phyloP scores from a whole-genome alignment of 1,140 invertebrate species.

The Trachymyrmex cornetzi region DNA sequence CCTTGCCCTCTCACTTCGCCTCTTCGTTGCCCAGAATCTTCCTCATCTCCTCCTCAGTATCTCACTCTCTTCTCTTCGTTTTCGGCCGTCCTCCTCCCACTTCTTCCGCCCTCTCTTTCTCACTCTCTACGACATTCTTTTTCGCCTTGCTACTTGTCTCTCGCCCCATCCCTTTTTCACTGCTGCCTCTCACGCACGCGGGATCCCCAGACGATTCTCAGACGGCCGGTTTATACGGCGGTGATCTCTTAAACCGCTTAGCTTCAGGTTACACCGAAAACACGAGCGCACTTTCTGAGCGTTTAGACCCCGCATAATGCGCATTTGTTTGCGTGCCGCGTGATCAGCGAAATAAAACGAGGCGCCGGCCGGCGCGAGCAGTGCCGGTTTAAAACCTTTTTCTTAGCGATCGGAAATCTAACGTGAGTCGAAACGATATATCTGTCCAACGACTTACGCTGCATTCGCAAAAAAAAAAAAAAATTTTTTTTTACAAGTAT shows the following conservation, averaged over 20 bases:
- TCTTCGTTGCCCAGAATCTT: constrained; percentile 62
- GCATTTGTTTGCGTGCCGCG: constrained; percentile 84
- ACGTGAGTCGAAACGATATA: constrained; percentile 5
- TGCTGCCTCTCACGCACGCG: constrained; percentile 78
- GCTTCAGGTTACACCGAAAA: constrained; percentile 87
- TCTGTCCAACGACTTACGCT: background rate
- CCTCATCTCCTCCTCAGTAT: constrained; percentile 50
- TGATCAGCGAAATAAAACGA: constrained; percentile 69
- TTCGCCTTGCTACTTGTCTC: constrained; percentile 67
- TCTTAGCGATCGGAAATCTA: background rate
- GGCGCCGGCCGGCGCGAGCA: constrained; percentile 1
- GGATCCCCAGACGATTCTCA: constrained; percentile 84
- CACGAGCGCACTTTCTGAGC: constrained; percentile 84
- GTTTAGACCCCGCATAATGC: constrained; percentile 84
- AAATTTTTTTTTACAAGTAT: background rate
- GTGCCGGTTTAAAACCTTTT: background rate
- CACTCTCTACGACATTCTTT: constrained; percentile 61
- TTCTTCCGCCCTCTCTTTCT: constrained; percentile 25
- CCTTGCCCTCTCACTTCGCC: constrained; percentile 65
- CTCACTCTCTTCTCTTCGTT: constrained; percentile 39
- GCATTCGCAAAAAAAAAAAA: background rate
- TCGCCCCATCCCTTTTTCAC: constrained; percentile 40
- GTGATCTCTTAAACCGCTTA: constrained; percentile 86
- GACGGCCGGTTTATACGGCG: constrained; percentile 83
- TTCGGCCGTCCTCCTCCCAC: constrained; percentile 27